phyloP scores from a whole-genome alignment of 1,140 invertebrate genomes.

The Calliphora vicina region DNA sequence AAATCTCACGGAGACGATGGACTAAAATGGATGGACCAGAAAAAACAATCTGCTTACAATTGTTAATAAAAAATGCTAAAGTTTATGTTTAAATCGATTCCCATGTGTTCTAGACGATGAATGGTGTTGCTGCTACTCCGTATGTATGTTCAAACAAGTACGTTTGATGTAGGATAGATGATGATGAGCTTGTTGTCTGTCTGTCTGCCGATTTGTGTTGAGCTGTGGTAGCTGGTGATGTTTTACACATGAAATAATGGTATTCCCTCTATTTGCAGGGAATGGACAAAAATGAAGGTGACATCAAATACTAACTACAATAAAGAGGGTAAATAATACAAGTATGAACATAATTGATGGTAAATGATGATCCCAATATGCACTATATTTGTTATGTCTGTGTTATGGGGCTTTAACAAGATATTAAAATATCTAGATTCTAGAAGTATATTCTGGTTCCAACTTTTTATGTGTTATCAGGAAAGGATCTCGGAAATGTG shows the following conservation, averaged over 20 bases:
- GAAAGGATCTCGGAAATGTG: too few species aligned
- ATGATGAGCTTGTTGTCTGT: background rate
- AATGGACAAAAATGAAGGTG: background rate
- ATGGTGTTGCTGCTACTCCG: background rate
- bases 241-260: constrained; percentile 20
- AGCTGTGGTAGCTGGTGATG: background rate
- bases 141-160: background rate
- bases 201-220: background rate
- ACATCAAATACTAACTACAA: background rate
- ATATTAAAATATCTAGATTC: too few species aligned
- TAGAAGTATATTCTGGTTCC: too few species aligned
- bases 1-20: background rate
- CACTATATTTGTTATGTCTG: too few species aligned
- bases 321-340: too few species aligned
- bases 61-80: constrained; percentile 3
- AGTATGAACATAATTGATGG: too few species aligned
- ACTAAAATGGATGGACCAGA: too few species aligned
- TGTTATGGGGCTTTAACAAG: too few species aligned
- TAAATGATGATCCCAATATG: too few species aligned
- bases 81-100: constrained; percentile 24
- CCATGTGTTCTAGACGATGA: constrained; percentile 19
- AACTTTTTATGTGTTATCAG: too few species aligned
- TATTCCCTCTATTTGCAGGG: background rate
- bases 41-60: background rate
- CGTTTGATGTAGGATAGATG: background rate